Conservation (phyloP, 2,797 vertebrate genomes). For the Lepus oiostolus region DNA sequence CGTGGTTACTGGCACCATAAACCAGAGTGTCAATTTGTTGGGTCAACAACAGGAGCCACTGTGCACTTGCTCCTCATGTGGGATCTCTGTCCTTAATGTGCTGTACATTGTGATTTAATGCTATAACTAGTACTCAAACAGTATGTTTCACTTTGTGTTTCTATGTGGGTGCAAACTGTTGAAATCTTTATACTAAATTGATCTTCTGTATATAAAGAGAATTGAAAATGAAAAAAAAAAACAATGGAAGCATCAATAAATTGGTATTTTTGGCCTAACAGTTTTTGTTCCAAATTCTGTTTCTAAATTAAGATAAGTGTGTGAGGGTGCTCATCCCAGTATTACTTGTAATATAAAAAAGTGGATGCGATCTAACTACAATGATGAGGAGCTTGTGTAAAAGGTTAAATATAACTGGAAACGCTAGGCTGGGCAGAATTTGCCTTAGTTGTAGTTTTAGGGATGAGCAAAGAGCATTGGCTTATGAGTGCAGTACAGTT, state of each 20-base stretch:
- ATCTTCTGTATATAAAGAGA: too few relatives aligned
- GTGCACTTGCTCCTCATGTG: too few relatives aligned
- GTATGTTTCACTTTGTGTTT: too few relatives aligned
- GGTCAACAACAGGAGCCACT: too few relatives aligned
- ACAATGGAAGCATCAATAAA: background rate
- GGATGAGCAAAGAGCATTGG: background rate
- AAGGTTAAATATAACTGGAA: background rate
- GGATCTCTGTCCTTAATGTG: too few relatives aligned
- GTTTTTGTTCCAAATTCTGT: background rate
- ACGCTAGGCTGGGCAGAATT: background rate
- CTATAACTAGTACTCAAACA: too few relatives aligned
- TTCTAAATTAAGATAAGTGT: background rate
- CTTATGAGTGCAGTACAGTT: background rate
- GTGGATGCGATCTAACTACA: background rate
- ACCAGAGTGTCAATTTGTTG: too few relatives aligned
- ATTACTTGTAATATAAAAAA: background rate
- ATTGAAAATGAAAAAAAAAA: too few relatives aligned
- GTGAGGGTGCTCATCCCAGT: background rate
- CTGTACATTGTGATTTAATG: too few relatives aligned
- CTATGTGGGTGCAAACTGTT: too few relatives aligned
- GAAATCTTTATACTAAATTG: too few relatives aligned
- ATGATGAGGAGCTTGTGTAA: background rate
- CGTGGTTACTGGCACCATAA: too few relatives aligned
- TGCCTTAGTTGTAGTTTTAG: background rate
- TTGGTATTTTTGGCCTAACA: background rate